Evolutionary conservation across 1,140 invertebrate species (phyloP).

Genomic region (Drosophila teissieri): DNA sequence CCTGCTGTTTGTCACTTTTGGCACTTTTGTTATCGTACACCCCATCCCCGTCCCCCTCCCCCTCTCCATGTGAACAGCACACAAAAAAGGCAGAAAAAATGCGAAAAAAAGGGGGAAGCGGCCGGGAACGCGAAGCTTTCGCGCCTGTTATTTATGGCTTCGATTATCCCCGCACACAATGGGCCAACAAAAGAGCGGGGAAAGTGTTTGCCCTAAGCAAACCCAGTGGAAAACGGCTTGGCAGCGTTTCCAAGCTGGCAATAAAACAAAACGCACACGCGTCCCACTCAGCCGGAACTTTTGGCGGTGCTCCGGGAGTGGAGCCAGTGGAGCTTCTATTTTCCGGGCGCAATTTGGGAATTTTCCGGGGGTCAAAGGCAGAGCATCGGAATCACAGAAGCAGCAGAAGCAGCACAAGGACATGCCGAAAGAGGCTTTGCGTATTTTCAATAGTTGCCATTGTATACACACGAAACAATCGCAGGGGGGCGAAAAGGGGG

Average conservation of each 20-base stretch:
- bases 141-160: slow-evolving; percentile 83
- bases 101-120: slow-evolving; percentile 22
- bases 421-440: slow-evolving; percentile 76
- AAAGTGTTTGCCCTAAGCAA: slow-evolving; percentile 70
- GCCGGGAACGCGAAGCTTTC: slow-evolving; percentile 53
- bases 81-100: slow-evolving; percentile 1
- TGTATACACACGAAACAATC: slow-evolving; percentile 71
- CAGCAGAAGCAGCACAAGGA: slow-evolving; percentile 81
- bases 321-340: background rate
- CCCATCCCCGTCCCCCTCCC: no score
- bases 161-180: slow-evolving; percentile 80
- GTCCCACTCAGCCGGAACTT: slow-evolving; percentile 24
- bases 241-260: slow-evolving; percentile 62
- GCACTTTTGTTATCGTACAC: slow-evolving; percentile 75
- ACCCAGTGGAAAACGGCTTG: slow-evolving; percentile 61
- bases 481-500: slow-evolving; percentile 12
- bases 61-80: background rate
- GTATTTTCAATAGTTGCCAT: slow-evolving; percentile 81
- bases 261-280: slow-evolving; percentile 81
- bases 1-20: slow-evolving; percentile 81
- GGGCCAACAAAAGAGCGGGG: slow-evolving; percentile 56
- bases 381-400: slow-evolving; percentile 73
- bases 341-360: slow-evolving; percentile 36
- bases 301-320: no score
- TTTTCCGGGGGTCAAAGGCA: slow-evolving; percentile 62